These are phyloP conservation scores for Nibea albiflora DNA, from an alignment of 2,113 vertebrate genomes.

Conservation along the genomic window DNA sequence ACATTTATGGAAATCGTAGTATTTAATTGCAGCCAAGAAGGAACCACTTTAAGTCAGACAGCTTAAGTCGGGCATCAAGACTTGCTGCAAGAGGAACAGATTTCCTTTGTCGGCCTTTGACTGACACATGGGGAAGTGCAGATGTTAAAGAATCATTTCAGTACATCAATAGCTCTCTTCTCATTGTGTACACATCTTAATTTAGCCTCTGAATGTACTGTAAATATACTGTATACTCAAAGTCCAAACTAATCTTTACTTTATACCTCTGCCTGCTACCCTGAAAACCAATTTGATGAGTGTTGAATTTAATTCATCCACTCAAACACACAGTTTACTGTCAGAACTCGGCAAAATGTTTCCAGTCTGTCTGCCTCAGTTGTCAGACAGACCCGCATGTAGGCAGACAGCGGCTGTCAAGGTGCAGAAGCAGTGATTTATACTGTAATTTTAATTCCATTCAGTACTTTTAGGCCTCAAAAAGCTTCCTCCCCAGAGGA, in stretches of 20 bases:
- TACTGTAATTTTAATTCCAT: conserved; percentile 54
- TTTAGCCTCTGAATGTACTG: background rate
- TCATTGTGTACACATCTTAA: background rate
- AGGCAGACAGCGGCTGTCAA: conserved; percentile 49
- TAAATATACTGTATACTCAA: background rate
- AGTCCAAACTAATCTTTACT: background rate
- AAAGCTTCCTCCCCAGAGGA: conserved; percentile 41
- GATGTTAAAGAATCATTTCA: background rate
- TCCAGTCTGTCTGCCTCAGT: conserved; percentile 23
- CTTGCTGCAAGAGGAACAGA: background rate
- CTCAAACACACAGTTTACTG: conserved; percentile 5
- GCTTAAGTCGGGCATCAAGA: conserved; percentile 1
- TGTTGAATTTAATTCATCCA: conserved; percentile 2
- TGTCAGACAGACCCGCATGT: conserved; percentile 40
- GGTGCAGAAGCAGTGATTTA: conserved; percentile 59
- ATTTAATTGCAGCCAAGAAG: conserved; percentile 16
- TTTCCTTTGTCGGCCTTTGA: conserved; percentile 9
- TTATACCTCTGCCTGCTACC: background rate
- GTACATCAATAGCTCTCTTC: background rate
- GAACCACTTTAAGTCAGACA: background rate
- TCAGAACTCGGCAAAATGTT: conserved; percentile 6
- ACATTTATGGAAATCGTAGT: conserved; percentile 1
- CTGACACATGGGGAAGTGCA: background rate
- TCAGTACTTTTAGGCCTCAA: conserved; percentile 43
- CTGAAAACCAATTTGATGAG: background rate